phyloP scores from a whole-genome alignment of 23 tunicate genomes.

The Ciona savignyi region DNA sequence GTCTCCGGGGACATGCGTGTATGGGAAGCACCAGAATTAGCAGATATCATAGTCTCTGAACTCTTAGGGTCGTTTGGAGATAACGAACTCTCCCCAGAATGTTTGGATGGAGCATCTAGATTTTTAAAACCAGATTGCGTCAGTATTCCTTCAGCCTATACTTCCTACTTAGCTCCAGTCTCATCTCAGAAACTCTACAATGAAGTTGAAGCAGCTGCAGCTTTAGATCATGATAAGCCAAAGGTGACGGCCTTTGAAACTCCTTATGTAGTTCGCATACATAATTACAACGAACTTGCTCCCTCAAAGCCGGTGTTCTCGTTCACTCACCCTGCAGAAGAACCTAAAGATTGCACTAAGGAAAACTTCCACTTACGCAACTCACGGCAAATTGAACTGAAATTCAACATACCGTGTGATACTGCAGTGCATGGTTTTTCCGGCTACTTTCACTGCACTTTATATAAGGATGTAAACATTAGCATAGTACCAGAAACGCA shows the following conservation, averaged over 20 bases:
- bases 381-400: constrained; percentile 21
- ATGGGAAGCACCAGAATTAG: constrained; percentile 83
- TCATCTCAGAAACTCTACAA: constrained; percentile 91
- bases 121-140: constrained; percentile 80
- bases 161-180: constrained; percentile 86
- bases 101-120: constrained; percentile 88
- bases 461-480: constrained; percentile 81
- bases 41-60: constrained; percentile 97
- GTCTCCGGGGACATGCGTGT: constrained; percentile 88
- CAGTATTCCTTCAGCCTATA: constrained; percentile 84
- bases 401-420: constrained; percentile 39
- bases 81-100: constrained; percentile 97
- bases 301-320: constrained; percentile 68
- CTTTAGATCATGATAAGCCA: constrained; percentile 49
- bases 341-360: neutral
- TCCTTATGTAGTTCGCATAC: constrained; percentile 92
- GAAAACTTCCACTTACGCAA: constrained; percentile 27
- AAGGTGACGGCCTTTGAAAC: constrained; percentile 83
- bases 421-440: constrained; percentile 90
- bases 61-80: constrained; percentile 95
- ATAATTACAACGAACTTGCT: constrained; percentile 76
- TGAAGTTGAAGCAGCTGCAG: constrained; percentile 51
- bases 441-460: constrained; percentile 86
- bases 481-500: constrained; percentile 91
- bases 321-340: constrained; percentile 66